phyloP scores from a whole-genome alignment of 2,797 vertebrate genomes.

The Lemur catta region DNA sequence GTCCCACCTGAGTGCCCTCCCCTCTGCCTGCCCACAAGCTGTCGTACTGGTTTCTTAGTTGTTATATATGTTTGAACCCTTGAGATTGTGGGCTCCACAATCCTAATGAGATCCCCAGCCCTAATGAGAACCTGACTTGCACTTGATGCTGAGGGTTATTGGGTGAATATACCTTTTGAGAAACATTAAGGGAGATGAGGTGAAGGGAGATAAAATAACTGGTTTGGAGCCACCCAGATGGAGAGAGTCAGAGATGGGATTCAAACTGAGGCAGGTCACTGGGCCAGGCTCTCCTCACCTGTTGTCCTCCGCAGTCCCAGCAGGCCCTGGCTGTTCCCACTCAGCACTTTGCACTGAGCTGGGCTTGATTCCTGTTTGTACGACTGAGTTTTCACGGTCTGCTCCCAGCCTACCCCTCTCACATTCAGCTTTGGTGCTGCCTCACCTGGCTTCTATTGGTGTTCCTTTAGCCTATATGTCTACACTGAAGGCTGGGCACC shows the following conservation, averaged over 20 bases:
- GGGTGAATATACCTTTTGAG: neutral
- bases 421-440: rapidly evolving
- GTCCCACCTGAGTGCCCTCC: too few relatives aligned
- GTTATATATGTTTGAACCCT: neutral
- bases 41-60: neutral
- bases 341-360: neutral
- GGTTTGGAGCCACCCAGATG: neutral
- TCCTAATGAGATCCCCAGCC: neutral
- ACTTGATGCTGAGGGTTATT: neutral
- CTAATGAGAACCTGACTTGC: neutral
- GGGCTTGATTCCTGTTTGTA: neutral
- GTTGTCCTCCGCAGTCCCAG: rapidly evolving
- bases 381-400: neutral
- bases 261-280: neutral
- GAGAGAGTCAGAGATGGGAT: neutral
- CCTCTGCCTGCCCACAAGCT: neutral
- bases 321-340: too few relatives aligned
- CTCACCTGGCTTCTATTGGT: neutral
- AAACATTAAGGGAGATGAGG: neutral
- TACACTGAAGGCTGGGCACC: too few relatives aligned
- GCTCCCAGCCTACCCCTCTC: neutral
- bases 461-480: neutral
- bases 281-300: neutral
- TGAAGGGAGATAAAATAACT: neutral
- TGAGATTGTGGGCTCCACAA: neutral